These are phyloP conservation scores for Dipodomys stephensi DNA, from an alignment of 2,113 vertebrate genomes.

Conservation along the genomic window DNA sequence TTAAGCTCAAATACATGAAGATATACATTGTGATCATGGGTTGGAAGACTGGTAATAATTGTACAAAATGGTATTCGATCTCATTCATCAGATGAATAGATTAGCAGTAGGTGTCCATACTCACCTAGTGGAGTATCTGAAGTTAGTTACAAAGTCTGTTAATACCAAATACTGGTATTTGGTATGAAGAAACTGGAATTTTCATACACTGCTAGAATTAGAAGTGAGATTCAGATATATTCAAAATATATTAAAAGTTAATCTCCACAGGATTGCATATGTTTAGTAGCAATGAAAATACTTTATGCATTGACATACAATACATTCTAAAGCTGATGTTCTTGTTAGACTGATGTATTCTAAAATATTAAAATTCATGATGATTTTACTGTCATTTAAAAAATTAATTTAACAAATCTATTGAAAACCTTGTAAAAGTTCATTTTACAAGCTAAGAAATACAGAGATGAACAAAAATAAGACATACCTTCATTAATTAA, in stretches of 20 bases:
- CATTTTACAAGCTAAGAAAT: not conserved
- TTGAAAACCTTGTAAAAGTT: not conserved
- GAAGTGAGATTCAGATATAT: not conserved
- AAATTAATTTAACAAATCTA: not conserved
- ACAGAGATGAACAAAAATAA: not conserved
- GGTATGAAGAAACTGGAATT: not conserved
- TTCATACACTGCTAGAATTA: too few species aligned
- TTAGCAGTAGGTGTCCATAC: not conserved
- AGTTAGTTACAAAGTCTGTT: not conserved
- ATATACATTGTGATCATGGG: not conserved
- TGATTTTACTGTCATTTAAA: not conserved
- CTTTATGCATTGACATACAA: not conserved
- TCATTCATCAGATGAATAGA: not conserved
- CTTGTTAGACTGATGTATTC: not conserved
- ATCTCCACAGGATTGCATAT: not conserved
- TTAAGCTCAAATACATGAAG: not conserved
- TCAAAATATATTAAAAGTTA: conserved; percentile 4
- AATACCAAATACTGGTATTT: not conserved
- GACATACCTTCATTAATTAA: not conserved
- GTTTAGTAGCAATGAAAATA: not conserved
- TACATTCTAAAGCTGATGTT: not conserved
- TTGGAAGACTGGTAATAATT: not conserved
- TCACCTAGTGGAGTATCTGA: not conserved
- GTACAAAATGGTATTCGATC: not conserved
- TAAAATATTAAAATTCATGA: conserved; percentile 22